These are phyloP conservation scores for Nothocercus nigrocapillus DNA, from an alignment of 2,113 vertebrate species.

Conservation along the genomic window DNA sequence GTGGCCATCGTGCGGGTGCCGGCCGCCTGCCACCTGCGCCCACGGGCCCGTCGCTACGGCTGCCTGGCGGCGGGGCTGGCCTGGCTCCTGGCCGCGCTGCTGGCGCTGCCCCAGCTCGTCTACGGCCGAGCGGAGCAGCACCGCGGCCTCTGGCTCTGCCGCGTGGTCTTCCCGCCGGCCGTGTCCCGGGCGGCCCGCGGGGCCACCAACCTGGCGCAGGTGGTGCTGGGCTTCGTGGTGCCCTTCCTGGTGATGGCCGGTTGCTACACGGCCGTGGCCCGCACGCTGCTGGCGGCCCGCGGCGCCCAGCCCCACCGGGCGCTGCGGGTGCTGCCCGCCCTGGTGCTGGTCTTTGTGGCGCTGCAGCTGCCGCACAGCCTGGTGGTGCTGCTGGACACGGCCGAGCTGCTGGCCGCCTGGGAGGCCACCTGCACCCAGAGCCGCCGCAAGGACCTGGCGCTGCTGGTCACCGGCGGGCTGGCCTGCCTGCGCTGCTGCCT, in stretches of 20 bases:
- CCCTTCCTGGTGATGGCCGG: constrained; percentile 85
- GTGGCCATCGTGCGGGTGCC: constrained; percentile 81
- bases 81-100: constrained; percentile 80
- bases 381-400: constrained; percentile 81
- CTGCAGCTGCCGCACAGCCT: constrained; percentile 92
- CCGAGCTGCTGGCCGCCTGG: constrained; percentile 54
- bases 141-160: constrained; percentile 66
- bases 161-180: constrained; percentile 37
- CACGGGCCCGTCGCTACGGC: constrained; percentile 42
- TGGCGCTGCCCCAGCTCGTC: constrained; percentile 86
- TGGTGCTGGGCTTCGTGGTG: constrained; percentile 82
- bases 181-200: constrained; percentile 69
- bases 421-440: constrained; percentile 75
- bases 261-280: constrained; percentile 84
- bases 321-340: constrained; percentile 84
- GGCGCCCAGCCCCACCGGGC: constrained; percentile 82
- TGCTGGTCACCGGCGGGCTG: constrained; percentile 86
- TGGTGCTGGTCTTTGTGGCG: constrained; percentile 87
- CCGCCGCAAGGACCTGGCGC: constrained; percentile 74
- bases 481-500: constrained; percentile 91
- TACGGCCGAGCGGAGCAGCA: constrained; percentile 71
- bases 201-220: constrained; percentile 76
- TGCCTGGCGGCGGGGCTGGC: constrained; percentile 62
- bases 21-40: constrained; percentile 59
- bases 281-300: constrained; percentile 77